Evolutionary conservation across 2,797 vertebrate genomes (phyloP), one percentile per base, ranked within the genome.

Genomic region (Moxostoma hubbsi): DNA sequence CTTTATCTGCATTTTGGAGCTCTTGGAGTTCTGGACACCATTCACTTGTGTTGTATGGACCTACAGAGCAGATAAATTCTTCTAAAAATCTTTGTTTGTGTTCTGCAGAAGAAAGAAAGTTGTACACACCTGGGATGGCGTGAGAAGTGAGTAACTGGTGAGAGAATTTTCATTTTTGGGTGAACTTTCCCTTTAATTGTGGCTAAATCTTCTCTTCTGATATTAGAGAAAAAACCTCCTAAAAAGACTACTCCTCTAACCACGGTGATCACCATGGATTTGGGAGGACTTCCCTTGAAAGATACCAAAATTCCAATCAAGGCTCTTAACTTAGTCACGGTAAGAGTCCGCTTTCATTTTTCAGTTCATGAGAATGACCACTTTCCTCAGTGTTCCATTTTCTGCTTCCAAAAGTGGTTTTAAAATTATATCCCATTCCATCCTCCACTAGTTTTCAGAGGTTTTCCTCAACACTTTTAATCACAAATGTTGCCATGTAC

Each of bases 281-380:
- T 95, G 49, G 87, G 84, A 54, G 73, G 75, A 46, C 85, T 95
- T 76, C 47, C 88, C 3, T 64, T 95, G 54, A 90, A 89, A 75
- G 86, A 90, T 77, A 88, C 90, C 55, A 93, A 87, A 88, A 94
- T 95, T 55, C 93, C 93, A 67, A 79, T 92, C 78, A 92, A 91
- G 79, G 90, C 93, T 57, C 50, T 94, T 0, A 93, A 89, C 73
- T 78, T 93, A 75, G 62, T 93, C 57, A 87, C 87, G 10, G 93
- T 94, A 79, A 54, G 89, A 85, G 71, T 74, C 4, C 13, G 4
- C 6, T 9, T 66, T 13, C 9, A 9, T 36, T 71, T 49, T 36
- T 63, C 18, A 15, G 18, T 49, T 54, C 15, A 36, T 4, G 4
- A 11, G 24, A 64, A n/a, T 2, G 10, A 54, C 9, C 2, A 18